phyloP scores from a whole-genome alignment of 2,113 vertebrate species.

The Pelusios castaneus region DNA sequence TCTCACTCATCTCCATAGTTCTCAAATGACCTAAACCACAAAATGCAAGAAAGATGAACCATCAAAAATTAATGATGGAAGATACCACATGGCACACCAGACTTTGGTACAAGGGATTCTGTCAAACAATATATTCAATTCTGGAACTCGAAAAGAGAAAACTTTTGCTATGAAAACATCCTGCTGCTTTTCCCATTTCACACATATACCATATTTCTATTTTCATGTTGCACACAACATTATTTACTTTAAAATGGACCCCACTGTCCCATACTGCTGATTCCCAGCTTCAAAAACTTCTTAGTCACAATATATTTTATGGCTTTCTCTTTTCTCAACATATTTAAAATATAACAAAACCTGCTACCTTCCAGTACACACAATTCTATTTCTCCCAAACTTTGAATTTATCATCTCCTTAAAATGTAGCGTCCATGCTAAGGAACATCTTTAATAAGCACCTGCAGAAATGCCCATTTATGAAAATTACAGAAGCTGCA shows the following conservation, averaged over 20 bases:
- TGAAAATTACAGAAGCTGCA: neutral
- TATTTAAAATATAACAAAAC: neutral
- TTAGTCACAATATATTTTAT: neutral
- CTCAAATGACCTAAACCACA: neutral
- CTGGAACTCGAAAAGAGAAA: neutral
- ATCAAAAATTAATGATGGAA: neutral
- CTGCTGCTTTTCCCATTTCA: neutral
- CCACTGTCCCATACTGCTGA: neutral
- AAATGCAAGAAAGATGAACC: constrained; percentile 5
- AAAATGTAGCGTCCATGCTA: neutral
- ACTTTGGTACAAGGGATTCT: neutral
- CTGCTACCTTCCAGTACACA: neutral
- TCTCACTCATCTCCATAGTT: neutral
- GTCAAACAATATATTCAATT: neutral
- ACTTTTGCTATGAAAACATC: neutral
- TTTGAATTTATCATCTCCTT: neutral
- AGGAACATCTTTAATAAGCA: neutral
- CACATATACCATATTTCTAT: neutral
- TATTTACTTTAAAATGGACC: neutral
- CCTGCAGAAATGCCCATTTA: neutral
- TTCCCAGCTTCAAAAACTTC: neutral
- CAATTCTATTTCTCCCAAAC: neutral
- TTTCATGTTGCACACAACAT: neutral
- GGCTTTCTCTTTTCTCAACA: neutral
- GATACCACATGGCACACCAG: neutral